phyloP scores from a whole-genome alignment of 64 coral and sea anemone species.

The Porites lutea region DNA sequence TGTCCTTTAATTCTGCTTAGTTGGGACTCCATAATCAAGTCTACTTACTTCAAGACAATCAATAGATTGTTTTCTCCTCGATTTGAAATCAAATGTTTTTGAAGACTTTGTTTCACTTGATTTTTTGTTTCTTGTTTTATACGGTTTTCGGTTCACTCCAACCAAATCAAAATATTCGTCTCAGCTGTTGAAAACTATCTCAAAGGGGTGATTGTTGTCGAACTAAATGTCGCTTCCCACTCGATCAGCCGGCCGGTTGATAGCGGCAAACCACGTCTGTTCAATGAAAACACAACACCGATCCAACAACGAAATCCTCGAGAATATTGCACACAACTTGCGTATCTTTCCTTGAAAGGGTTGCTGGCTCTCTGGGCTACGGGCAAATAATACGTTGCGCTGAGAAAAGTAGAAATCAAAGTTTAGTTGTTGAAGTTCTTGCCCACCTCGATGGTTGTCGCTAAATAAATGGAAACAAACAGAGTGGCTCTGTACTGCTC shows the following conservation, averaged over 20 bases:
- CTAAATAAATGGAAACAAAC: constrained; percentile 34
- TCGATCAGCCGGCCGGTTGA: neutral
- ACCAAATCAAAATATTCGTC: neutral
- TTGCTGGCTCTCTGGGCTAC: neutral
- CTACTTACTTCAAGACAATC: neutral
- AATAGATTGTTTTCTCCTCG: neutral
- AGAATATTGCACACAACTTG: neutral
- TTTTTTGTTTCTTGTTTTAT: neutral
- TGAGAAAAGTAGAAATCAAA: constrained; percentile 6
- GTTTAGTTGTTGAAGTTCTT: neutral
- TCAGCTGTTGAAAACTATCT: neutral
- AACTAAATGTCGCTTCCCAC: constrained; percentile 1
- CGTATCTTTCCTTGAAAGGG: constrained; percentile 2
- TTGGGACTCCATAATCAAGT: constrained; percentile 8
- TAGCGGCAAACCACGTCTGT: constrained; percentile 18
- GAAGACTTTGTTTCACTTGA: neutral
- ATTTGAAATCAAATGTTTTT: neutral
- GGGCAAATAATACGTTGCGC: neutral
- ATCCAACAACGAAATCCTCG: neutral
- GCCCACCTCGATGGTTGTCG: neutral
- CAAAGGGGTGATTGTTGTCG: neutral
- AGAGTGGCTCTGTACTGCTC: neutral
- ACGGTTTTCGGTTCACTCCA: neutral
- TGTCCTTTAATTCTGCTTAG: constrained; percentile 26
- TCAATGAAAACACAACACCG: constrained; percentile 7